Conservation (phyloP, 1,140 invertebrate species). For the Vanessa atalanta region DNA sequence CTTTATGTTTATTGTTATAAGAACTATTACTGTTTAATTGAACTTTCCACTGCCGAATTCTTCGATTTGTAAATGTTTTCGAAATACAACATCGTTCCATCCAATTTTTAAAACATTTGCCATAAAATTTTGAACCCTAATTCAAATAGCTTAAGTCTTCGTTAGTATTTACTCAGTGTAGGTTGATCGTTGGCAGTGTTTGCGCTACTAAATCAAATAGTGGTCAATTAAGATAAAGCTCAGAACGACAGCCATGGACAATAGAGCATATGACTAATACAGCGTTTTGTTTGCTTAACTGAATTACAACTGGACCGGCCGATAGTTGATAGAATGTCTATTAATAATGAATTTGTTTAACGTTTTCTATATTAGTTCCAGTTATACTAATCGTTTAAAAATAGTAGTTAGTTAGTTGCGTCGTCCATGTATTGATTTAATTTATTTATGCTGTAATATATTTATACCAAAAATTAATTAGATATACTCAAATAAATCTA, state of each 20-base stretch:
- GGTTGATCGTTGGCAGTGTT: conserved; percentile 31
- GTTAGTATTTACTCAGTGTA: conserved; percentile 9
- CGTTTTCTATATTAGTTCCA: conserved; percentile 26
- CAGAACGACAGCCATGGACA: conserved; percentile 69
- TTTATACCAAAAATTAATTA: too few relatives aligned
- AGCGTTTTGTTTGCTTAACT: conserved; percentile 72
- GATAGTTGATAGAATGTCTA: conserved; percentile 57
- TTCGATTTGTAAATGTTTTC: conserved; percentile 49
- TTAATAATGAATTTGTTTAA: conserved; percentile 53
- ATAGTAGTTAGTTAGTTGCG: background rate
- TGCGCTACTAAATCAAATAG: conserved; percentile 74
- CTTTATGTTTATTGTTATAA: conserved; percentile 38
- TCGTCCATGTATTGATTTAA: background rate
- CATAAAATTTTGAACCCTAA: conserved; percentile 33
- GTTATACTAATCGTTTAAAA: background rate
- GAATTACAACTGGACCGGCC: conserved; percentile 55
- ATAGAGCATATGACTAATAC: conserved; percentile 75
- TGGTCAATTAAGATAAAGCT: conserved; percentile 79
- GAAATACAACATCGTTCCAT: conserved; percentile 20
- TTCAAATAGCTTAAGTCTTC: conserved; percentile 6
- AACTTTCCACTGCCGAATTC: conserved; percentile 42
- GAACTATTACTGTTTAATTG: conserved; percentile 35
- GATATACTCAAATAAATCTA: too few relatives aligned
- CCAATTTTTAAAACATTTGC: background rate
- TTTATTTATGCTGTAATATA: too few relatives aligned